Evolutionary conservation across 2,797 vertebrate genomes (phyloP).

Genomic region (Sebastes flavidus): DNA sequence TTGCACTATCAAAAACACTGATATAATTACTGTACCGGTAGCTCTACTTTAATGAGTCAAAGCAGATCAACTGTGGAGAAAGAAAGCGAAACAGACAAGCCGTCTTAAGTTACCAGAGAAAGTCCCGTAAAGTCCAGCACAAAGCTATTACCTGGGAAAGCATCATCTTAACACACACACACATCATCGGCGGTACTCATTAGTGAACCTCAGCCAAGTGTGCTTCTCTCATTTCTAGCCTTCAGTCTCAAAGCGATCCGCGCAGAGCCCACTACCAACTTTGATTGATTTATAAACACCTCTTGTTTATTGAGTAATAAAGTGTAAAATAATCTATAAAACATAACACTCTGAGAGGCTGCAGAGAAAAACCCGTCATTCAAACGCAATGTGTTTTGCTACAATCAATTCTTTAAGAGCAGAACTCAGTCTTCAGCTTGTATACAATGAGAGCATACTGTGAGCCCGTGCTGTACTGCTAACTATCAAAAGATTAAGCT

Average conservation of each 20-base stretch:
- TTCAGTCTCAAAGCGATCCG: constrained; percentile 13
- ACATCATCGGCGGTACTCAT: constrained; percentile 33
- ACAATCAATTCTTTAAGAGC: constrained; percentile 36
- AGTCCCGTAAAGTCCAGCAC: constrained; percentile 60
- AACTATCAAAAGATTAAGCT: constrained; percentile 4
- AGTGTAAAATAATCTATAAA: constrained; percentile 52
- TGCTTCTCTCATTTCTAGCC: constrained; percentile 27
- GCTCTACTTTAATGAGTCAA: constrained; percentile 35
- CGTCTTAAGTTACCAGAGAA: constrained; percentile 62
- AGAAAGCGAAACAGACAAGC: constrained; percentile 45
- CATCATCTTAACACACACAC: constrained; percentile 8
- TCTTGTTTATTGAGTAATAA: constrained; percentile 63
- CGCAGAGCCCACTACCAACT: constrained; percentile 18
- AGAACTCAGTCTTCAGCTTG: constrained; percentile 14
- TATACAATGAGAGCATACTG: neutral
- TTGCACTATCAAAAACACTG: constrained; percentile 10
- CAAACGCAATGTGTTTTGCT: constrained; percentile 25
- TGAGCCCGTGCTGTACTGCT: neutral
- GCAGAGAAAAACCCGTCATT: constrained; percentile 31
- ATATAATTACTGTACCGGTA: constrained; percentile 3
- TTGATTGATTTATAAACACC: constrained; percentile 56
- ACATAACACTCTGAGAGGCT: constrained; percentile 21
- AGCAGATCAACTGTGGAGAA: constrained; percentile 38
- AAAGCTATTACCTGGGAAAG: constrained; percentile 20
- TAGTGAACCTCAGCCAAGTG: constrained; percentile 35